Base-by-base conservation (phyloP, 2,113 vertebrate genomes). In the Cygnus buccinator region DNA sequence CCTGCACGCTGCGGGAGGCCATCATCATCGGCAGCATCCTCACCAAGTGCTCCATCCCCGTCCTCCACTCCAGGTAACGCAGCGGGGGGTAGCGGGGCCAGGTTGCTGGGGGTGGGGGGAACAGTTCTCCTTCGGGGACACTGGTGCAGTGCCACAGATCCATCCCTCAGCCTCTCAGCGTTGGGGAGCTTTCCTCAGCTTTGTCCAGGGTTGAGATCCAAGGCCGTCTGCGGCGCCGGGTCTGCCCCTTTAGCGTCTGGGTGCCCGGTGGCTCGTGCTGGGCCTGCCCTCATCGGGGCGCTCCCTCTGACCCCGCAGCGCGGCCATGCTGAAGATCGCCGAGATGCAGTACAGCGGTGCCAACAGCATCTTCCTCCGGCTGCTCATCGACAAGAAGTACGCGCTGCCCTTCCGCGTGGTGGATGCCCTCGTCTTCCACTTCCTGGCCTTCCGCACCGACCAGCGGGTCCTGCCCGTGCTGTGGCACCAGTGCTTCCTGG, bases 331-430 rank as follows among this genome's bases (percentile, higher is more conserved):
- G 63, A 99, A 99, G 96, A 98, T 99, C 46, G 99, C 99, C 0
- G 99, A 99, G 97, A 99, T 99, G 99, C 99, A 98, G 50, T 99
- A 99, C 96, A 99, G 98, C 2, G 99, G 99, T 0, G 99, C 99
- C 96, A 99, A 99, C 98, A 99, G 99, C 97, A 99, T 99, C 97
- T 99, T 99, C 97, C 98, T 99, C 57, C 98, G 99, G 1, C 98
- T 99, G 66, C 93, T 99, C 93, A 98, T 99, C 6, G 99, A 99
- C 96, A 99, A 99, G 98, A 99, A 99, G 22, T 99, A 99, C 2
- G 99, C 99, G 2, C 98, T 99, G 98, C 99, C 99, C 63, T 99
- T 99, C 98, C 99, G 99, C 1, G 99, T 99, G 76, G 98, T 99
- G 11, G 99, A 99, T 9, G 99, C 99, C n/a, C 97, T 99, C 52